A percentile compares a stretch with the other conserved stretches of the same genome.
These are phyloP conservation scores for Heteromyza rotundicornis DNA, from an alignment of 2,888 invertebrate species.

Conservation along the genomic window DNA sequence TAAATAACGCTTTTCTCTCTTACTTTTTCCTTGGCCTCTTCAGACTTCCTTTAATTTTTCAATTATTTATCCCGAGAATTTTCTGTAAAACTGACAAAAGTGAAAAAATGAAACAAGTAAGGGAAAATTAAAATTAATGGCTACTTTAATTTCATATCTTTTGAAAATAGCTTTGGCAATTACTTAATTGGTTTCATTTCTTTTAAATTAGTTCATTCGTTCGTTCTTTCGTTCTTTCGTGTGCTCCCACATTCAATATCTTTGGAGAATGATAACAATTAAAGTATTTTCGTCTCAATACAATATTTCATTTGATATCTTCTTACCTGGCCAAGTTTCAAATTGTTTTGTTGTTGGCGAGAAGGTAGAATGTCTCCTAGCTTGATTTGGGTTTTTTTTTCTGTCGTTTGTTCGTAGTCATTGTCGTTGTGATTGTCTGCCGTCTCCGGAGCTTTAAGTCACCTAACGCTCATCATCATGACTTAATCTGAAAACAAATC, in stretches of 20 bases:
- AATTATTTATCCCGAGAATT: not conserved
- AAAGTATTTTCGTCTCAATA: no score
- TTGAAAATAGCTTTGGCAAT: slow-evolving; percentile 39
- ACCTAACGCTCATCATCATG: slow-evolving; percentile 39
- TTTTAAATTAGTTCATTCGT: slow-evolving; percentile 16
- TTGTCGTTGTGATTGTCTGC: not conserved
- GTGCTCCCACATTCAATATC: not conserved
- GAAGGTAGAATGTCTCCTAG: slow-evolving; percentile 24
- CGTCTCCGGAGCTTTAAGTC: slow-evolving; percentile 26
- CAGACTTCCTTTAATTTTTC: not conserved
- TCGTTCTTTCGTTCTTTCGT: not conserved
- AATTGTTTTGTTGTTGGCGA: not conserved
- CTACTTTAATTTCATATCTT: slow-evolving; percentile 18
- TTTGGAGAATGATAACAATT: not conserved
- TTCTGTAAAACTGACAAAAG: slow-evolving; percentile 2
- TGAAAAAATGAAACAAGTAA: no score
- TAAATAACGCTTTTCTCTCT: no score
- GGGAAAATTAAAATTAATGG: slow-evolving; percentile 17
- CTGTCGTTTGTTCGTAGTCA: slow-evolving; percentile 25
- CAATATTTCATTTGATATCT: no score
- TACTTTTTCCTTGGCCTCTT: no score
- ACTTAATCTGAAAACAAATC: slow-evolving; percentile 58
- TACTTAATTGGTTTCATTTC: slow-evolving; percentile 50
- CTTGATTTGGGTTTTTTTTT: slow-evolving; percentile 43
- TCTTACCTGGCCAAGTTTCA: not conserved